Conservation (phyloP, 2,888 invertebrate genomes). For the Amphipyra berbera region DNA sequence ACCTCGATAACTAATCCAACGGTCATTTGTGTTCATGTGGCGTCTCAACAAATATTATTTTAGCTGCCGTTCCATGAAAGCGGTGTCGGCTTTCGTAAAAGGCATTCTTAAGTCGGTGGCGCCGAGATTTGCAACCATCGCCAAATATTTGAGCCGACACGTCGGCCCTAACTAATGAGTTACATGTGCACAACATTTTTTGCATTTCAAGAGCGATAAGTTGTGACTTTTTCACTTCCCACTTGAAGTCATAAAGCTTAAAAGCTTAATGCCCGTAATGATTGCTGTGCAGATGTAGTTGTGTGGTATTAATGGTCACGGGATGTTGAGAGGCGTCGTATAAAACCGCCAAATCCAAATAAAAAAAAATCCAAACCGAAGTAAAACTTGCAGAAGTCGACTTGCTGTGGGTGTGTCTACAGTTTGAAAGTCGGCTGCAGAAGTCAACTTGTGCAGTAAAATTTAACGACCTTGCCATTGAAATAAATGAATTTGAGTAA, state of each 20-base stretch:
- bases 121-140: conserved; percentile 84
- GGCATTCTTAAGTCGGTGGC: conserved; percentile 74
- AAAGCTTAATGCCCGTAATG: conserved; percentile 55
- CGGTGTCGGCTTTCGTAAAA: conserved; percentile 71
- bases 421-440: too few species aligned
- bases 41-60: conserved; percentile 84
- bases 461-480: conserved; percentile 18
- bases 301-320: conserved; percentile 37
- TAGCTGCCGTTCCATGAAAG: conserved; percentile 79
- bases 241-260: conserved; percentile 58
- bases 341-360: too few species aligned
- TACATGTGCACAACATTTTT: conserved; percentile 82
- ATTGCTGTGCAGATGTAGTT: conserved; percentile 53
- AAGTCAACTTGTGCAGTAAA: too few species aligned
- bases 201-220: conserved; percentile 62
- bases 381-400: too few species aligned
- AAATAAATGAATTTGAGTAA: conserved; percentile 6
- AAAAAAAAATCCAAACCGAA: too few species aligned
- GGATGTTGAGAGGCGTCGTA: conserved; percentile 34
- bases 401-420: too few species aligned
- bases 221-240: conserved; percentile 61
- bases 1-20: conserved; percentile 79
- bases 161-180: conserved; percentile 84
- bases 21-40: conserved; percentile 87
- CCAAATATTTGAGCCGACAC: conserved; percentile 83